A percentile compares a stretch with the other conserved stretches of the same genome.
phyloP scores from a whole-genome alignment of 2,113 vertebrate species.

The Gallinago jamesoni region DNA sequence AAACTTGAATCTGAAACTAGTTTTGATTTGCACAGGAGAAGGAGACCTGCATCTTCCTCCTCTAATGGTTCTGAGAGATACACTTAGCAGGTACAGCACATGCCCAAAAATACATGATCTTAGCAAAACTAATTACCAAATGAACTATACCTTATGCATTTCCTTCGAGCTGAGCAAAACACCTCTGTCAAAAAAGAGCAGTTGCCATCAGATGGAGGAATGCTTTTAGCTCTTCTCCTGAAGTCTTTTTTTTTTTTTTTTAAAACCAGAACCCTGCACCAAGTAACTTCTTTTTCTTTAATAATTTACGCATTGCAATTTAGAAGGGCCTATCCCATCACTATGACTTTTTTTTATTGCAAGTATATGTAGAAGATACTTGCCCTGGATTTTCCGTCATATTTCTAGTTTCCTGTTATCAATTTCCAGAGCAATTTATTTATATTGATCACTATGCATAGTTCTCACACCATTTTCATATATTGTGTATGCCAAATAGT shows the following conservation, averaged over 20 bases:
- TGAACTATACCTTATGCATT: background rate
- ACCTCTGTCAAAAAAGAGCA: background rate
- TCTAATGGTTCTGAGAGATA: background rate
- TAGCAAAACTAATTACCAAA: background rate
- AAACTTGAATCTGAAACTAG: background rate
- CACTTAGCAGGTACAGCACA: background rate
- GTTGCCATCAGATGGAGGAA: background rate
- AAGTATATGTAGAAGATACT: background rate
- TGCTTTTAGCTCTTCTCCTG: background rate
- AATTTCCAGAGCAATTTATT: background rate
- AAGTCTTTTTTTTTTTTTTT: background rate
- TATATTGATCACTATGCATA: background rate
- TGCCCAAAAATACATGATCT: background rate
- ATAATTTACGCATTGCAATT: background rate
- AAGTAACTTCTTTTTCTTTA: background rate
- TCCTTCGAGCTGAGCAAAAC: background rate
- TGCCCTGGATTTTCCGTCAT: background rate
- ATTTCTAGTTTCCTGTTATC: background rate
- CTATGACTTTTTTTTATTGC: background rate
- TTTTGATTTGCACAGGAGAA: background rate
- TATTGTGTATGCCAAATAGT: background rate
- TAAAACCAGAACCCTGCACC: background rate
- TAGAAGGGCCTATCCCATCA: background rate
- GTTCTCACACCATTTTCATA: background rate
- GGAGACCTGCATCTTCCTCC: background rate